These are phyloP conservation scores for Gymnobelideus leadbeateri DNA, from an alignment of 2,113 vertebrate species.

Conservation along the genomic window DNA sequence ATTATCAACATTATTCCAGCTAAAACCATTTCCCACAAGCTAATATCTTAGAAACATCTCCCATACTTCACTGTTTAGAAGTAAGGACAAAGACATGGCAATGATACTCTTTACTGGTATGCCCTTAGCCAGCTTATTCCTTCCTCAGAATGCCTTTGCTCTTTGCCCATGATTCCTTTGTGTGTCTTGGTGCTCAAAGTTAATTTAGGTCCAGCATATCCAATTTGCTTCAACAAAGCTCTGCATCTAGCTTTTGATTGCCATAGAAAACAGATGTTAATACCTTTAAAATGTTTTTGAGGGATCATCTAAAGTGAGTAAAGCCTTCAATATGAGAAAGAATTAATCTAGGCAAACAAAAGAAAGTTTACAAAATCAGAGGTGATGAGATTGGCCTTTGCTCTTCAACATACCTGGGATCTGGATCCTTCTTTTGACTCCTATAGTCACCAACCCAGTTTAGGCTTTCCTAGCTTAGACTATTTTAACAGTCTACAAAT, in stretches of 20 bases:
- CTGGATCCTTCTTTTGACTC: neutral
- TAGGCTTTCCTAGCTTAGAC: neutral
- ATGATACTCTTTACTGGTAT: neutral
- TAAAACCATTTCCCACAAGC: neutral
- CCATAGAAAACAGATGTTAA: neutral
- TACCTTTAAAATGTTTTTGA: neutral
- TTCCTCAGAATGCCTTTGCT: neutral
- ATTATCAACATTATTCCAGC: neutral
- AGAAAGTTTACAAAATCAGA: neutral
- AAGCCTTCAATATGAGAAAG: neutral
- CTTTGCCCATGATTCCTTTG: neutral
- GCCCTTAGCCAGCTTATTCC: neutral
- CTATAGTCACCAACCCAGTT: neutral
- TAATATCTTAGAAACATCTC: neutral
- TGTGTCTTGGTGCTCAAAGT: neutral
- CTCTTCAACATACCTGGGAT: neutral
- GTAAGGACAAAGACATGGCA: neutral
- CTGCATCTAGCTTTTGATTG: neutral
- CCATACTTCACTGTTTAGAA: neutral
- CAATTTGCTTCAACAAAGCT: neutral
- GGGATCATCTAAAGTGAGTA: neutral
- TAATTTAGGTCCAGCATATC: neutral
- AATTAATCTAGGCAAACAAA: neutral
- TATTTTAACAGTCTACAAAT: neutral
- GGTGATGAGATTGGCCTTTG: neutral